phyloP scores from a whole-genome alignment of 2,797 vertebrate genomes.

The Bradypodion pumilum region DNA sequence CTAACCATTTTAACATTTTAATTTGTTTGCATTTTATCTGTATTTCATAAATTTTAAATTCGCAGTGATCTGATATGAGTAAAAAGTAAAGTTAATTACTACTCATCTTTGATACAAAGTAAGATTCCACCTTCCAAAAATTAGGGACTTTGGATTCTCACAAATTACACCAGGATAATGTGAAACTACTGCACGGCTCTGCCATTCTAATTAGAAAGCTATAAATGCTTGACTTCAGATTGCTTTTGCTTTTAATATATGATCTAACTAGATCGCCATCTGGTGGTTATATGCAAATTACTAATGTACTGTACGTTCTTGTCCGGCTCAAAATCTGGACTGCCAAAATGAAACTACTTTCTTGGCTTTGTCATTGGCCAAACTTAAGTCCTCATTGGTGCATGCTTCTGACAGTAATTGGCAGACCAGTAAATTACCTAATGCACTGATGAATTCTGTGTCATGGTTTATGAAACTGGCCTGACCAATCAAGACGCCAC shows the following conservation, averaged over 20 bases:
- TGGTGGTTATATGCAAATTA: constrained; percentile 5
- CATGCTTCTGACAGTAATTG: too few relatives aligned
- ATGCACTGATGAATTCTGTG: too few relatives aligned
- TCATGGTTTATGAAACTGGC: neutral
- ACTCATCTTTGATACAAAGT: neutral
- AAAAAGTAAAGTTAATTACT: too few relatives aligned
- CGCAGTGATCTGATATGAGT: too few relatives aligned
- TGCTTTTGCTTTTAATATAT: neutral
- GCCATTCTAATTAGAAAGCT: neutral
- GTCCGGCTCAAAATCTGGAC: too few relatives aligned
- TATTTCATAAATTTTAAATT: too few relatives aligned
- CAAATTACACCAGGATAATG: neutral
- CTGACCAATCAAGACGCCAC: neutral
- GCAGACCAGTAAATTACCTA: too few relatives aligned
- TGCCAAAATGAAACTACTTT: too few relatives aligned
- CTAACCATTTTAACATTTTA: too few relatives aligned
- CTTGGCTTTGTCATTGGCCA: too few relatives aligned
- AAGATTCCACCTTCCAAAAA: neutral
- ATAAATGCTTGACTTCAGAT: neutral
- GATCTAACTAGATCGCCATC: constrained; percentile 27
- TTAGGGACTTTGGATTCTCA: neutral
- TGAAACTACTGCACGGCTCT: neutral
- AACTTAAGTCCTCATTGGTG: too few relatives aligned
- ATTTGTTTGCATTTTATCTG: too few relatives aligned
- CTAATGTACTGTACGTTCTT: neutral